Conservation (phyloP, 2,888 invertebrate species). For the Dicyrtoma fusca region DNA sequence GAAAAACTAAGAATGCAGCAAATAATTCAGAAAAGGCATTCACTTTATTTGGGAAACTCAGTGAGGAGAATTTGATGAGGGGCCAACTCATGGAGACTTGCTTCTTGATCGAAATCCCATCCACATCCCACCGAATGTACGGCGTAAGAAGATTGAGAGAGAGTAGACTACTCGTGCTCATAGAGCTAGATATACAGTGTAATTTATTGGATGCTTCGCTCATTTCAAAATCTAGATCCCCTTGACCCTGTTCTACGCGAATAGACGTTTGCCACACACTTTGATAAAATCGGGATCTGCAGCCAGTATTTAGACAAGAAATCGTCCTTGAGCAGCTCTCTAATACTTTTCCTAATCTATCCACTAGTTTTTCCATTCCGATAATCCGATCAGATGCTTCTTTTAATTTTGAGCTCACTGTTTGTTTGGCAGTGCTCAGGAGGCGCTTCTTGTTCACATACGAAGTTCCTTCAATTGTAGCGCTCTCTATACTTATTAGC, state of each 20-base stretch:
- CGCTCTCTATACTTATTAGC: neutral
- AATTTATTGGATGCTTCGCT: neutral
- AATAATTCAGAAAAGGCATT: slow-evolving; percentile 13
- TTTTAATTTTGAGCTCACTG: neutral
- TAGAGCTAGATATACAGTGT: neutral
- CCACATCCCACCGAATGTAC: slow-evolving; percentile 30
- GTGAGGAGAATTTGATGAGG: slow-evolving; percentile 17
- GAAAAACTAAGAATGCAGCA: slow-evolving; percentile 9
- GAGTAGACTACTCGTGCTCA: slow-evolving; percentile 15
- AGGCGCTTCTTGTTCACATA: slow-evolving; percentile 12
- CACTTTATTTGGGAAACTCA: slow-evolving; percentile 6
- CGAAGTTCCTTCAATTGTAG: neutral
- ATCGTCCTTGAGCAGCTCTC: slow-evolving; percentile 8
- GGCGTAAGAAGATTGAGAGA: slow-evolving; percentile 25
- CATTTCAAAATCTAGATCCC: neutral
- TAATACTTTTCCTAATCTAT: neutral
- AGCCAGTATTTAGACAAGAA: neutral
- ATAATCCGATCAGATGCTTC: neutral
- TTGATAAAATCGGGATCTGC: slow-evolving; percentile 29
- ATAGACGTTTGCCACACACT: slow-evolving; percentile 29
- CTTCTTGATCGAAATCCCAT: slow-evolving; percentile 22
- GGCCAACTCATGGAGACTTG: slow-evolving; percentile 32
- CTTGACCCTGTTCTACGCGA: neutral
- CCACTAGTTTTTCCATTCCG: neutral
- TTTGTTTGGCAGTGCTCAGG: neutral